Evolutionary conservation across 2,888 invertebrate genomes (phyloP), one percentile per base, ranked within the genome.

Genomic region (Pardosa pseudoannulata): DNA sequence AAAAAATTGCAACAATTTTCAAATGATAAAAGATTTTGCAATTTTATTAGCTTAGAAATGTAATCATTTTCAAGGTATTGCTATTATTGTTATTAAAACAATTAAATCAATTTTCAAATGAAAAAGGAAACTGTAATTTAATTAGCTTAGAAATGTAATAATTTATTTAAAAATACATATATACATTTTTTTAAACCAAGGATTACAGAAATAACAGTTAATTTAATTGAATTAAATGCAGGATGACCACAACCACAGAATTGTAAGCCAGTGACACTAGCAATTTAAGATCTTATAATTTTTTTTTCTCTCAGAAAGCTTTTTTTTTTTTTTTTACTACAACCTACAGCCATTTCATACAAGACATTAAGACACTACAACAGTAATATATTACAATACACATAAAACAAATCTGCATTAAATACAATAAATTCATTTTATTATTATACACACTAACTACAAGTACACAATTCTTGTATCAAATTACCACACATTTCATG

Each of bases 81-180:
- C 36, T 36, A 7, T 7, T 9, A 36, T 36, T 36, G 36, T 7
- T 36, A 7, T 36, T 36, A 7, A 36, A 36, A 7, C 36, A 36
- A 9, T 36, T 7, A 36, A 36, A 36, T 36, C 5, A 36, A 36
- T 36, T 36, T 36, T 9, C 46, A 46, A 46, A 46, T 27, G 27
- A 23, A 19, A 28, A 2, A n/a, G n/a, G n/a, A n/a, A n/a, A n/a
- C n/a, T n/a, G n/a, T n/a, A 62, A 28, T 9, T 19, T 29, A 67
- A 50, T 29, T 76, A 67, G 76, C 46, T 76, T 67, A 75, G 74
- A 75, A 81, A 83, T 83, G 83, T 78, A 83, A 78, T 83, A 83
- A 83, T 83, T 83, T 83, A 83, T 83, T 83, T 83, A 83, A 83
- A 83, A 83, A 83, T 83, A 83, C 83, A 83, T 83, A 83, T 83